A percentile compares a stretch with the other conserved stretches of the same genome.
Conservation (phyloP, 2,888 invertebrate genomes). For the Scaptodrosophila latifasciaeformis region DNA sequence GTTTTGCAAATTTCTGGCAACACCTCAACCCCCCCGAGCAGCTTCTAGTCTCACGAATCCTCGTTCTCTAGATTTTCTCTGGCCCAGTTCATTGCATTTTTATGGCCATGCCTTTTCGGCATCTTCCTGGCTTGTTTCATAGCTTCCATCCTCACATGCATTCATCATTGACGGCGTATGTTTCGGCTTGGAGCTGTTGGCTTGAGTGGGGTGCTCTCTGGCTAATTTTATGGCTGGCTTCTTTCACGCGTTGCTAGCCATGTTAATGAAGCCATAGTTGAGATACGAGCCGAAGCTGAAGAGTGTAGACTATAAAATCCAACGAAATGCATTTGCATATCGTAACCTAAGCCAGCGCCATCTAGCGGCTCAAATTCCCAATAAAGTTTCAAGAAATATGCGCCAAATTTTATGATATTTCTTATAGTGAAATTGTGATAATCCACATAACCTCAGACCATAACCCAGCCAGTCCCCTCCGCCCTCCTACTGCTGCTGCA, state of each 20-base stretch:
- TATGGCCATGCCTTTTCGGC: slow-evolving; percentile 22
- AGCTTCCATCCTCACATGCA: slow-evolving; percentile 29
- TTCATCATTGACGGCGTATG: slow-evolving; percentile 41
- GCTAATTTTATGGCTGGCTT: slow-evolving; percentile 64
- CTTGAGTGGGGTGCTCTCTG: slow-evolving; percentile 29
- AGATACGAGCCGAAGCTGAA: no score
- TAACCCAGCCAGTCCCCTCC: no score
- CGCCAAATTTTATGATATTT: no score
- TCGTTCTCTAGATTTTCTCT: slow-evolving; percentile 6
- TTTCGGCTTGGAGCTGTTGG: slow-evolving; percentile 37
- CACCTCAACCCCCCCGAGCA: not conserved
- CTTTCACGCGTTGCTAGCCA: slow-evolving; percentile 52
- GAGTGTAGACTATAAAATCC: slow-evolving; percentile 49
- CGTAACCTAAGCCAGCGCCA: slow-evolving; percentile 38
- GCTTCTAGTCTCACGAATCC: no score
- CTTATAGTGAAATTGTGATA: no score
- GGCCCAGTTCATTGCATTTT: slow-evolving; percentile 51
- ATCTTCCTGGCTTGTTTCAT: not conserved
- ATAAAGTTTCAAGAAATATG: no score
- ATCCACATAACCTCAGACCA: no score
- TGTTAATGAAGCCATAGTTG: slow-evolving; percentile 60
- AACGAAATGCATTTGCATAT: slow-evolving; percentile 65
- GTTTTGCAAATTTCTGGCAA: slow-evolving; percentile 64
- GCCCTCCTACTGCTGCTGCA: not conserved
- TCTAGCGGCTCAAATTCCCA: slow-evolving; percentile 61